Base-by-base conservation (phyloP, 2,797 vertebrate species). In the Premnoplex brunnescens region DNA sequence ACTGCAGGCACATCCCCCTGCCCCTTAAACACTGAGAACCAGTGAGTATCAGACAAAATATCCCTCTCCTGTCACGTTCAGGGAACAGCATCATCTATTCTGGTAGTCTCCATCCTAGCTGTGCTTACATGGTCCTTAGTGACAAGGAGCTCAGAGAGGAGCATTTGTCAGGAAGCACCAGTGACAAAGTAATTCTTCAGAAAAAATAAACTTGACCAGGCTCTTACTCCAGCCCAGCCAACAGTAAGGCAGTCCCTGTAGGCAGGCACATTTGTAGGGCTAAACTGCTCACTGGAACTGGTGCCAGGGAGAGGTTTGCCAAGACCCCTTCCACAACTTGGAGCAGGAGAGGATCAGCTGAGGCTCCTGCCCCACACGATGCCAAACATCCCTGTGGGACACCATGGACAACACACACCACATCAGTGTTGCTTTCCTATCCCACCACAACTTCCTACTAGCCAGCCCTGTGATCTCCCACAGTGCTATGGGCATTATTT, bases 341-440 rank as follows among this genome's bases (percentile, higher is more conserved):
- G 14, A 63, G 26, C 46, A 81, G 74, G 32, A 93, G 36, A 52
- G 8, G 14, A 28, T 56, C 2, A 4, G 8, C 8, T 2, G 3
- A 58, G 56, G 34, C 37, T 90, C 43, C 59, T 79, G 46, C 28
- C 14, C 51, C 43, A 44, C 3, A 0, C 0, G 0, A 20, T 71
- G 22, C 56, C 78, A 86, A 66, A 3, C 5, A 6, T 58, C 24
- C 36, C 62, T 1, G 1, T 0, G 1, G 51, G 67, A 77, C 16
- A 15, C 16, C 4, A 1, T 1, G 20, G 23, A 52, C 46, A 76
- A 1, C 39, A 56, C 11, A 1, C 21, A 62, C n/a, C 24, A 27
- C 27, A 39, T 15, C 27, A 26, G 24, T 3, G 2, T 11, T 41
- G 27, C n/a, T 4, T 69, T 82, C 41, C 55, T 36, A 68, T 27